These are phyloP conservation scores for Limenitis camilla DNA, from an alignment of 2,888 invertebrate species.

Conservation along the genomic window DNA sequence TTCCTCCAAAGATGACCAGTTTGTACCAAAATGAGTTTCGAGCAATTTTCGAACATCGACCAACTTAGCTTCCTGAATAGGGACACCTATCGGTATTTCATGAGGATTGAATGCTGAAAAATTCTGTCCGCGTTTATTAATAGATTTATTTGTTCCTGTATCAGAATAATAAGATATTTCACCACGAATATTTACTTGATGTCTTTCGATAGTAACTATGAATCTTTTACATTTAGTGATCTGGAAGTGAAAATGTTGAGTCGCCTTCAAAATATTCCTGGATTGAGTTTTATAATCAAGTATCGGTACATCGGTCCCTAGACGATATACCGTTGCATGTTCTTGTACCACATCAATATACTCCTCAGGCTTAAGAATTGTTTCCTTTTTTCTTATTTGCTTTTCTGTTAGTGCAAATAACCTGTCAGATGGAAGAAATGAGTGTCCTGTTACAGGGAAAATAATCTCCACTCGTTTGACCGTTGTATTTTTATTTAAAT, in stretches of 20 bases:
- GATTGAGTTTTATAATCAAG: neutral
- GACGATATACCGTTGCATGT: neutral
- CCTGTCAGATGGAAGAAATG: neutral
- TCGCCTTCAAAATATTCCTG: neutral
- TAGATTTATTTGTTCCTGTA: neutral
- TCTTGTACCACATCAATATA: neutral
- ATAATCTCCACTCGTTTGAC: neutral
- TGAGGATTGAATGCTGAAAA: neutral
- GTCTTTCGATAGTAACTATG: neutral
- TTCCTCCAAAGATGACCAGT: neutral
- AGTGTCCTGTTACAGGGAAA: neutral
- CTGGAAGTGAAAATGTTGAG: neutral
- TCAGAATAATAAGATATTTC: neutral
- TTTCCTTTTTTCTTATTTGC: neutral
- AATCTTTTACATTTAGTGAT: neutral
- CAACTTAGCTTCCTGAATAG: neutral
- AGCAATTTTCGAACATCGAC: constrained; percentile 1
- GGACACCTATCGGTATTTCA: neutral
- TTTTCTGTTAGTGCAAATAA: neutral
- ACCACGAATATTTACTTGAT: neutral
- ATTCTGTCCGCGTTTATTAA: neutral
- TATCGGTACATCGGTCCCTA: neutral
- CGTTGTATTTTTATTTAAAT: neutral
- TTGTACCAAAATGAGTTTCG: neutral
- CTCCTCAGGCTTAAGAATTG: neutral